A percentile compares a stretch with the other conserved stretches of the same genome.
phyloP scores from a whole-genome alignment of 2,797 vertebrate genomes.

The Ptychadena robeensis region DNA sequence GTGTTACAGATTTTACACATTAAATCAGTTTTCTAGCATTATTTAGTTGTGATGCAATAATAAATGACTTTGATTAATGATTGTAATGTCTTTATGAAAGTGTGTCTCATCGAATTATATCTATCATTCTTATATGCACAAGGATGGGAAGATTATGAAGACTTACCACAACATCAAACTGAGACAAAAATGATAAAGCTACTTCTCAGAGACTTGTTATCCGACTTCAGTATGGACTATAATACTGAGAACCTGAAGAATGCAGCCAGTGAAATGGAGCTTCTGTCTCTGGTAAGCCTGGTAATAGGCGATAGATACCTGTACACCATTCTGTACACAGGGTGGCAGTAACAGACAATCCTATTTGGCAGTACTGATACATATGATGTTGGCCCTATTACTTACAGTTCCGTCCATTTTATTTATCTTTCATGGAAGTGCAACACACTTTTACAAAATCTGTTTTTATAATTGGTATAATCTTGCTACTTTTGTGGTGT shows the following conservation, averaged over 20 bases:
- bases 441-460: no score
- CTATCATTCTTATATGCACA: no score
- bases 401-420: no score
- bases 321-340: background rate
- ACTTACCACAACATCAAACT: conserved; percentile 61
- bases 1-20: no score
- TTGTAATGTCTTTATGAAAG: no score
- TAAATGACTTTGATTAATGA: no score
- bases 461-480: no score
- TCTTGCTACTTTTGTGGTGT: no score
- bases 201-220: conserved; percentile 73
- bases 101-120: no score
- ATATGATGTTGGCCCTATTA: background rate
- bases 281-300: conserved; percentile 73
- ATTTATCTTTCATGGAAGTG: no score
- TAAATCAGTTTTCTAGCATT: no score
- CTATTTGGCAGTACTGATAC: background rate
- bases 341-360: background rate
- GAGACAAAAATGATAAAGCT: conserved; percentile 70
- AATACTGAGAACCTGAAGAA: conserved; percentile 68
- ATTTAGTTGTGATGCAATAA: no score
- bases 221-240: conserved; percentile 70
- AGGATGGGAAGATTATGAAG: conserved; percentile 17
- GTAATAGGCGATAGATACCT: background rate
- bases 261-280: conserved; percentile 73